Base-by-base conservation (phyloP, 2,113 vertebrate genomes). In the Leptobrachium leishanense region DNA sequence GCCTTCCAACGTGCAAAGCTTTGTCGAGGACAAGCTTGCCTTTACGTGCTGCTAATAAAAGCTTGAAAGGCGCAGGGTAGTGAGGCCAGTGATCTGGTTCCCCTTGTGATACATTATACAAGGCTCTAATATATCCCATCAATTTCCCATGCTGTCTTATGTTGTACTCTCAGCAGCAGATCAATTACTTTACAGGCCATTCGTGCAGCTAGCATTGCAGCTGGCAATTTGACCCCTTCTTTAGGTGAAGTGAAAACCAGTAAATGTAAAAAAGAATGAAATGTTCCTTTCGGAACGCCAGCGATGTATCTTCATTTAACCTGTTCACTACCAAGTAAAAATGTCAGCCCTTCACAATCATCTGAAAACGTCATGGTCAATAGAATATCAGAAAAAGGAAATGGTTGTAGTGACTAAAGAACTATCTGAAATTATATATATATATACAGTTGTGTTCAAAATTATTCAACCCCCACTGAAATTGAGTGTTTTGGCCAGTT, bases 121-220 rank as follows among this genome's bases (percentile, higher is more conserved):
- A 70, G 43, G 31, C 13, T 44, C 15, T 50, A 9, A 46, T 70
- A 43, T 41, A 70, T 8, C n/a, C 20, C 68, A 70, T 70, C 68
- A n/a, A 70, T 70, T 44, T 70, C 44, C 68, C 9, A 31, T 40
- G 43, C 68, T 70, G 68, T 50, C 68, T 44, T 50, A 70, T 70
- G 43, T 70, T 46, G 68, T 20, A 46, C 43, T 70, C 68, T 70
- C 68, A 70, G 68, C 68, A 70, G 43, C 43, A 70, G 68, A 70
- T 70, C 68, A 70, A 70, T 70, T 70, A 70, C 68, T 70, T 70
- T 70, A 70, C 68, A 70, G 44, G 68, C 43, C 68, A 70, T 43
- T 50, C 55, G 3, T 13, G 13, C 55, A 59, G 10, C 68, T 46
- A 70, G 44, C 68, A 50, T 50, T 50, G n/a, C 68, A 70, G 43